Base-by-base conservation (phyloP, 2,888 invertebrate genomes). In the Hedya salicella region DNA sequence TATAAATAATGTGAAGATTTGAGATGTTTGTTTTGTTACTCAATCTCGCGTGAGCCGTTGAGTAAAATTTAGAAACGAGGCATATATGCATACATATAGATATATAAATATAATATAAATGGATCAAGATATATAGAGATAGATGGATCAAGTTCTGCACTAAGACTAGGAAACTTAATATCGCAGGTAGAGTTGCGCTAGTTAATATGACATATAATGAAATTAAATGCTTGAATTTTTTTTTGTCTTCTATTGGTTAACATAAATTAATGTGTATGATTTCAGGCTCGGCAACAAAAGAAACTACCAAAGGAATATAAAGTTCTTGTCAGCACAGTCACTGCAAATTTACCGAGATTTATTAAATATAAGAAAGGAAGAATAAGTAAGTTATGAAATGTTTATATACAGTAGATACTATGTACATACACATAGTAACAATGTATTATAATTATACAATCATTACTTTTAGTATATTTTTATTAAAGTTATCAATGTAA, bases 281-380 rank as follows among this genome's bases (percentile, higher is more conserved):
- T 89, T 61, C 86, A 95, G 95, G 91, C 95, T 46, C 92, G 94
- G 25, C 93, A 94, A 71, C 95, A 96, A 76, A 94, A 93, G 75
- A 94, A 93, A 71, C 92, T 92, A 2, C 91, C 96, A 0, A 95
- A 94, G 67, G 95, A 95, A 75, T 94, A 95, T 74, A 93, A 93
- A 74, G 94, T 94, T 0, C 92, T 96, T n/a, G 94, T 96, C 1
- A 93, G 93, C 60, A 96, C 96, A 3, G 96, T 95, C 0, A 93
- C 93, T 61, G 93, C 94, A 1, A 96, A 96, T 82, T 87, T 96
- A 70, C 91, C 93, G 3, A 93, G 96, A 73, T 96, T 96, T 82
- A 94, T 96, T 66, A 94, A 94, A 74, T 96, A 96, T 81, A 95
- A 95, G 81, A 91, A 82, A 69, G 83, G 83, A 64, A 88, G 91